A percentile compares a stretch with the other conserved stretches of the same genome.
Conservation (phyloP, 2,113 vertebrate genomes). For the Channa argus region DNA sequence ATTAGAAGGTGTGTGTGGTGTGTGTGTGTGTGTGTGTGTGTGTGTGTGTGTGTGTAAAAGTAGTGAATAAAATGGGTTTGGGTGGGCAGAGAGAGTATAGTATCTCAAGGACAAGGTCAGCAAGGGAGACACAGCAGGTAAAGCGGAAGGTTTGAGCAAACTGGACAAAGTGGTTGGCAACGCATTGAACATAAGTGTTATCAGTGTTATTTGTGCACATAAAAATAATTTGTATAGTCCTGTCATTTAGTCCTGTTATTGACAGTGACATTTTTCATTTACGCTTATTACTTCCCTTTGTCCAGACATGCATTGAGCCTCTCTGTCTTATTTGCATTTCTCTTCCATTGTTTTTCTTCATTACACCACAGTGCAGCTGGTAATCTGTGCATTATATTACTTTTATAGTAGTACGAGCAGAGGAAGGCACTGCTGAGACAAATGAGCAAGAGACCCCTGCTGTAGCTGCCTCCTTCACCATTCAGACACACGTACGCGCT, state of each 20-base stretch:
- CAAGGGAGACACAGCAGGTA: constrained; percentile 1
- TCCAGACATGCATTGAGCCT: no score
- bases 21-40: background rate
- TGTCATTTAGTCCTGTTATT: no score
- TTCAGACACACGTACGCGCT: constrained; percentile 9
- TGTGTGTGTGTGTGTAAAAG: background rate
- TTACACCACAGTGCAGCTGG: constrained; percentile 18
- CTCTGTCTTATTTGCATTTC: background rate
- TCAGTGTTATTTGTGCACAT: background rate
- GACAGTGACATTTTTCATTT: no score
- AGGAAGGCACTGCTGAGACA: constrained; percentile 5
- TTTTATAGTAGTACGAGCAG: constrained; percentile 6
- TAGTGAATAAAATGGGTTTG: background rate
- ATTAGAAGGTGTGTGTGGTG: background rate
- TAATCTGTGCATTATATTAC: no score
- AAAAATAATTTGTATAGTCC: no score
- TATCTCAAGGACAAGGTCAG: constrained; percentile 47
- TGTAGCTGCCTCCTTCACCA: constrained; percentile 21
- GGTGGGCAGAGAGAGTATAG: background rate
- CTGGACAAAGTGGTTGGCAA: background rate
- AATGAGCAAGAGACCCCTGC: constrained; percentile 22
- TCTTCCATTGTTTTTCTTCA: constrained; percentile 17
- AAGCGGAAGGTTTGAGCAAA: background rate
- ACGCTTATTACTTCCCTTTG: no score
- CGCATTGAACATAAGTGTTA: background rate